These are phyloP conservation scores for Acanthurus tractus DNA, from an alignment of 2,797 vertebrate species.

Conservation along the genomic window DNA sequence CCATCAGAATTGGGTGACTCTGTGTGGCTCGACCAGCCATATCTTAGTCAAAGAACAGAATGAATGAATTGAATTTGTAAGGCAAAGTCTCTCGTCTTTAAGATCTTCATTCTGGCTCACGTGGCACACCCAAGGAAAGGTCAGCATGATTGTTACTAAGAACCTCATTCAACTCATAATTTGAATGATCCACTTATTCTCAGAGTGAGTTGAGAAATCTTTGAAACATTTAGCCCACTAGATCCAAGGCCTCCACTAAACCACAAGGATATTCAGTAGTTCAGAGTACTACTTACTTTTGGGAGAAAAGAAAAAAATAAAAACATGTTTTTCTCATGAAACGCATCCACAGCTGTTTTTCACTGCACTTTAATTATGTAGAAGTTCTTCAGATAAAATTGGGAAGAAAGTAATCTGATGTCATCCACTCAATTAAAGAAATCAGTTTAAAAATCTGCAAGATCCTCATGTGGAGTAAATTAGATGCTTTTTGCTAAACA, in stretches of 20 bases:
- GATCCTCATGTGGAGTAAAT: no score
- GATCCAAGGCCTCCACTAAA: not conserved
- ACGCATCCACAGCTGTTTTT: no score
- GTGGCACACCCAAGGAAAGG: conserved; percentile 3
- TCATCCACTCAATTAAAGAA: no score
- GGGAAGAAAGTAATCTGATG: no score
- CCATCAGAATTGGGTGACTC: not conserved
- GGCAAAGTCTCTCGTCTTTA: not conserved
- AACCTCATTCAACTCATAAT: not conserved
- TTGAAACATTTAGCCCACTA: not conserved
- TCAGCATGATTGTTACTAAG: not conserved
- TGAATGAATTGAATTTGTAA: not conserved
- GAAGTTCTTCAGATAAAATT: no score
- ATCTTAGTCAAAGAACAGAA: not conserved
- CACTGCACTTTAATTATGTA: no score
- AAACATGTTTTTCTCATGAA: no score
- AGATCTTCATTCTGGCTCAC: conserved; percentile 3
- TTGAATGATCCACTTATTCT: not conserved
- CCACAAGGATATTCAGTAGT: not conserved
- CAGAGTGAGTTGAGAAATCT: not conserved
- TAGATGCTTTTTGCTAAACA: no score
- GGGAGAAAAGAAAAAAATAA: no score
- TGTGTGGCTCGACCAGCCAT: not conserved
- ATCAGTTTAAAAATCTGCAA: no score
- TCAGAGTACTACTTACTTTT: not conserved